Base-by-base conservation (phyloP, 2,888 invertebrate species). In the Cosmia pyralina region DNA sequence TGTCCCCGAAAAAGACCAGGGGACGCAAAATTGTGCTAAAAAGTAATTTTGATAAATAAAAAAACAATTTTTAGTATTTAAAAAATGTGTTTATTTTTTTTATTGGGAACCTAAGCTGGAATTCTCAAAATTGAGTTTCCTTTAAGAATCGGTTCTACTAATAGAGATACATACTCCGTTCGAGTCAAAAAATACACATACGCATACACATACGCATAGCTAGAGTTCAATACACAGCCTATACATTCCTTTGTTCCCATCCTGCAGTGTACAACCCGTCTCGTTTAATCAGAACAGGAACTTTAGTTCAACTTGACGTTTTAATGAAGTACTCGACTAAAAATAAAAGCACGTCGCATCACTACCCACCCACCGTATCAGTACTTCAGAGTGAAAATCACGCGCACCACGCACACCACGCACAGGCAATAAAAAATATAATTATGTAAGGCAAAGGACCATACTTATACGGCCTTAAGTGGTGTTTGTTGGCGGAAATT, bases 401-500 rank as follows among this genome's bases (percentile, higher is more conserved):
- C 86, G 87, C 79, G 50, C 83, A 15, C 38, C 38, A 38, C 80
- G 87, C 83, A 81, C 81, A 52, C 83, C 81, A 87, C 80, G 87
- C 83, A 81, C 81, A 52, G 58, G 79, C 77, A 81, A 84, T 86
- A 87, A 87, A 87, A 86, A 86, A 71, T 71, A 84, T 86, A 87
- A 87, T 87, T 84, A 84, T 85, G 80, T 85, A 80, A 84, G 65
- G 83, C 79, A 81, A 84, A 73, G 81, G 75, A 78, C 70, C 73
- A 69, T 71, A 83, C 71, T 71, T 80, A 75, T 67, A 77, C 72
- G 69, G 71, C 73, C 75, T 69, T 77, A 73, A 82, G 70, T 67
- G 70, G 63, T 69, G 77, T 76, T 86, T 82, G 78, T 64, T 85
- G 64, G 75, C 81, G 83, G 87, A 86, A 81, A 83, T 82, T 72